These are phyloP conservation scores for Bathynomus jamesi DNA, from an alignment of 1,140 invertebrate genomes.

Conservation along the genomic window DNA sequence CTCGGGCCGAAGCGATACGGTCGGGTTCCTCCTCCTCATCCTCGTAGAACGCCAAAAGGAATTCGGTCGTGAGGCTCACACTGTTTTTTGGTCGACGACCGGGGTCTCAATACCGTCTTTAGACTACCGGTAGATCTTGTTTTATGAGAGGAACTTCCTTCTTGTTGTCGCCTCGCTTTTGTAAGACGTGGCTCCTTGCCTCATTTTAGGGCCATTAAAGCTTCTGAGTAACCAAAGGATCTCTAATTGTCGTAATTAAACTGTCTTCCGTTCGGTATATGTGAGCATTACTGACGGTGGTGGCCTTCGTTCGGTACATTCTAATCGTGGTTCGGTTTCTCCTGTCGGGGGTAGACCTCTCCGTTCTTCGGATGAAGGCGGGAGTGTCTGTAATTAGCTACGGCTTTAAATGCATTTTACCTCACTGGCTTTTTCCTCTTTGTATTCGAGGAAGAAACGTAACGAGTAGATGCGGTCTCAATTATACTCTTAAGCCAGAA, in stretches of 20 bases:
- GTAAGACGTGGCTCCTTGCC: not conserved
- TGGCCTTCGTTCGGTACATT: not conserved
- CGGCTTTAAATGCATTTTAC: not conserved
- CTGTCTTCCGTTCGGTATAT: not conserved
- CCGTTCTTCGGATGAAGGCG: not conserved
- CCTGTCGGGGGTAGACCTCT: not conserved
- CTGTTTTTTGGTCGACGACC: no score
- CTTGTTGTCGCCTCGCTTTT: not conserved
- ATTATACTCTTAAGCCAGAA: not conserved
- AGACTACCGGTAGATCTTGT: not conserved
- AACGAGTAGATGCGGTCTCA: not conserved
- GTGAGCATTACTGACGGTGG: not conserved
- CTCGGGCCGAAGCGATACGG: no score
- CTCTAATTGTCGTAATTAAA: not conserved
- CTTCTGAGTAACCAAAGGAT: not conserved
- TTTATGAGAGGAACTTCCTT: not conserved
- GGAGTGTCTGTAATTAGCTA: not conserved
- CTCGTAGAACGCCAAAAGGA: no score
- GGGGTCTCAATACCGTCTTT: not conserved
- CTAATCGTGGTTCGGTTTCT: not conserved
- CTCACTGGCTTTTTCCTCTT: not conserved
- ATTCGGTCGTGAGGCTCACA: no score
- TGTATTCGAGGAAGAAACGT: not conserved
- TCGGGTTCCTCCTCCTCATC: no score
- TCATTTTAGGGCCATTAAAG: not conserved